Conservation (phyloP, 2,888 invertebrate species). For the Machimus rusticus region DNA sequence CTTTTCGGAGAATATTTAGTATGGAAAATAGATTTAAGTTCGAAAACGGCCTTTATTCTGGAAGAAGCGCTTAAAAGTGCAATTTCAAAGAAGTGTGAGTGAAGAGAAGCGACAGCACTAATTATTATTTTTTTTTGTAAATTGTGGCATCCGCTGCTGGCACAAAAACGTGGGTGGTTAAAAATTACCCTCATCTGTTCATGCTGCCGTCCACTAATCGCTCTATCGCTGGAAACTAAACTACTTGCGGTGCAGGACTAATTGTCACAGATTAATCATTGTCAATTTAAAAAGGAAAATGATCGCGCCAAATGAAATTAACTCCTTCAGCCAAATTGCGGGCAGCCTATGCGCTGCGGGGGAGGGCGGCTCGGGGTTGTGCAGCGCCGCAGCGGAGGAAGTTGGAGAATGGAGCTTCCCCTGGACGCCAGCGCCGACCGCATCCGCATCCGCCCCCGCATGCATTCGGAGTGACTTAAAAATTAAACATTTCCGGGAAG, state of each 20-base stretch:
- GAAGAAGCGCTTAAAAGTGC: not conserved
- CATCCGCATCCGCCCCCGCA: not conserved
- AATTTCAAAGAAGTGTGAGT: not conserved
- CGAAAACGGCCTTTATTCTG: too few species aligned
- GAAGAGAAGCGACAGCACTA: not conserved
- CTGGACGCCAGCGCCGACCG: not conserved
- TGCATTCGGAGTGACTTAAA: not conserved
- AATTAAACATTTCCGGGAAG: not conserved
- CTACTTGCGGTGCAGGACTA: not conserved
- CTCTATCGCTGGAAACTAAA: not conserved
- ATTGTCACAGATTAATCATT: not conserved
- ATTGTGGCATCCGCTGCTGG: not conserved
- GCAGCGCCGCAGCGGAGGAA: not conserved
- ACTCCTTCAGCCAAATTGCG: not conserved
- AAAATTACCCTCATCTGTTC: not conserved
- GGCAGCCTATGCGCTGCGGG: too few species aligned
- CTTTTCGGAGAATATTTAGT: too few species aligned
- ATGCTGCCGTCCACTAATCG: not conserved
- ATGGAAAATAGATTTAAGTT: too few species aligned
- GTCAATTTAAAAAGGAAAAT: conserved; percentile 2
- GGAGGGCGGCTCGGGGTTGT: not conserved
- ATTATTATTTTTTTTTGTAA: not conserved
- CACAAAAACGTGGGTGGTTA: not conserved
- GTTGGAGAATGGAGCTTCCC: not conserved
- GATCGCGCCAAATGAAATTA: conserved; percentile 10